phyloP scores from a whole-genome alignment of 2,888 invertebrate species.

The Branchipolynoe longqiensis region DNA sequence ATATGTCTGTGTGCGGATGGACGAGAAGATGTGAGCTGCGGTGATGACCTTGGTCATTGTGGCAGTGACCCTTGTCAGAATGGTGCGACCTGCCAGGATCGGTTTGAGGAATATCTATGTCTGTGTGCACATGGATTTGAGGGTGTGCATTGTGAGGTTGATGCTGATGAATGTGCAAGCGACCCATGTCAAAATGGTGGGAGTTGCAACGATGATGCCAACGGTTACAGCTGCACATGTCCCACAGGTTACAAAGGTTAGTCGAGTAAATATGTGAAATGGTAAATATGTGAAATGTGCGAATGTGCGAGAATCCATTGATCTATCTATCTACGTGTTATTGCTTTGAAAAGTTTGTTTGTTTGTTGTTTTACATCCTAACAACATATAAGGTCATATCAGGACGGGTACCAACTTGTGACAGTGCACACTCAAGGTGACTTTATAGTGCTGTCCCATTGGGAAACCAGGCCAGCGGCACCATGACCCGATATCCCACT shows the following conservation, averaged over 20 bases:
- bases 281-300: too few relatives aligned
- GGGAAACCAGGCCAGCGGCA: too few relatives aligned
- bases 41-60: slow-evolving; percentile 6
- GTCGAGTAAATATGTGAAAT: too few relatives aligned
- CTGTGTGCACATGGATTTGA: slow-evolving; percentile 1
- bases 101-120: not conserved
- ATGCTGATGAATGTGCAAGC: slow-evolving; percentile 84
- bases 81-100: not conserved
- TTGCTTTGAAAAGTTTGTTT: too few relatives aligned
- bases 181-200: slow-evolving; percentile 96
- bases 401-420: too few relatives aligned
- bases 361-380: too few relatives aligned
- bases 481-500: too few relatives aligned
- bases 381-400: too few relatives aligned
- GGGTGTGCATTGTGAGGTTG: slow-evolving; percentile 61
- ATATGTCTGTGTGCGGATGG: slow-evolving; percentile 10
- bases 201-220: slow-evolving; percentile 85
- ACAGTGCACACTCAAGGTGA: too few relatives aligned
- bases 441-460: too few relatives aligned
- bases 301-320: too few relatives aligned
- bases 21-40: not conserved
- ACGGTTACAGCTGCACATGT: slow-evolving; percentile 49
- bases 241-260: slow-evolving; percentile 16
- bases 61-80: not conserved
- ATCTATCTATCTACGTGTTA: too few relatives aligned